Percentiles rank a stretch among this genome's conserved stretches.
Evolutionary conservation across 1,140 invertebrate species (phyloP).

Genomic region (Bombus sylvicola): DNA sequence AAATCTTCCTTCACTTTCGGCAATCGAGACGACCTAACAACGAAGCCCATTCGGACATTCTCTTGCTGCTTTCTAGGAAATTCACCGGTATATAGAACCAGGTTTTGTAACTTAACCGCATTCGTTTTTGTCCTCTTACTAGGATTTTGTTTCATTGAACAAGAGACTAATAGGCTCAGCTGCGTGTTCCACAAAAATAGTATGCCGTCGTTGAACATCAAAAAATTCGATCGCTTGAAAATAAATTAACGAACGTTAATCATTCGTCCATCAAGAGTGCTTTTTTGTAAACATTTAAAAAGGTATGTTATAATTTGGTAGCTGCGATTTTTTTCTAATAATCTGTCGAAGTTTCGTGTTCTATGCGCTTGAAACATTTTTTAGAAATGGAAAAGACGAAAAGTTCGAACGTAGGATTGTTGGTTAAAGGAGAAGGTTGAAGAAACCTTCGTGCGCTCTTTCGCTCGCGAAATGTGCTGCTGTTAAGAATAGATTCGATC

Average conservation of each 20-base stretch:
- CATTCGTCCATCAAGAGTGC: too few species aligned
- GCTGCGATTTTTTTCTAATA: not conserved
- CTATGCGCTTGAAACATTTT: not conserved
- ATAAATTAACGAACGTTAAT: too few species aligned
- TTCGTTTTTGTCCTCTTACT: not conserved
- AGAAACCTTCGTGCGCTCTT: not conserved
- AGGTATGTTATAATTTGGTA: too few species aligned
- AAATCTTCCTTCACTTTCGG: conserved; percentile 60
- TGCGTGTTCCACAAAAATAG: not conserved
- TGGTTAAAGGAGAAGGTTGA: not conserved
- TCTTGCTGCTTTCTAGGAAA: conserved; percentile 17
- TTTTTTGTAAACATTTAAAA: not conserved
- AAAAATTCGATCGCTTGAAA: not conserved
- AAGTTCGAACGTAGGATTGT: not conserved
- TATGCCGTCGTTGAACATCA: not conserved
- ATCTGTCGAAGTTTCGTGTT: not conserved
- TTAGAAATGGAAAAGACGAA: not conserved
- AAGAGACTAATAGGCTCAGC: not conserved
- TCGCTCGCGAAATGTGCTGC: not conserved
- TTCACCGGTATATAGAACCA: not conserved
- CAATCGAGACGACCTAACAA: conserved; percentile 31
- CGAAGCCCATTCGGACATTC: conserved; percentile 26
- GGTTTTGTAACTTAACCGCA: not conserved
- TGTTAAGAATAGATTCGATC: conserved; percentile 22
- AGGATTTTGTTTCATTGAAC: not conserved